Evolutionary conservation across 1,140 invertebrate species (phyloP), one percentile per base, ranked within the genome.

Genomic region (Planococcus citri): DNA sequence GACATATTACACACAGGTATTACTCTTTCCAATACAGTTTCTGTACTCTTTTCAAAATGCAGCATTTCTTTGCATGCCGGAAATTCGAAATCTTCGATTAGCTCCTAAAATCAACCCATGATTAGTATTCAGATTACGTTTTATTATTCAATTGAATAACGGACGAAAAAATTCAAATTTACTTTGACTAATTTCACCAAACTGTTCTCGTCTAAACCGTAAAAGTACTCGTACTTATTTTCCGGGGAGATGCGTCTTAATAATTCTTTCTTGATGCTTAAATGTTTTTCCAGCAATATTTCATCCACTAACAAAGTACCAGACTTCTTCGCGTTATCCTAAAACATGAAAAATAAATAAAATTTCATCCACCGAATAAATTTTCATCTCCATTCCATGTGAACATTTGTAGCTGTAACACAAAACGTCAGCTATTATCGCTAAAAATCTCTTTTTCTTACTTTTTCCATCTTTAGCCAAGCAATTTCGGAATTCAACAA

Each of bases 21-120:
- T 61, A 91, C 88, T 72, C 89, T 86, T 70, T 88, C 86, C 64
- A 79, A 74, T 60, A 81, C 81, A 20, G 87, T 75, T 74, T 87
- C 81, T 25, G 87, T 83, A n/a, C 84, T 85, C 73, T 82, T 84
- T 57, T 85, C 83, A 74, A 91, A 84, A 76, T 91, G 87, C 71
- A 94, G 81, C 84, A 95, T 91, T 71, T 94, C 83, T 77, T 91
- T 89, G 60, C 94, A 97, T 51, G 95, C 93, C 25, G 95, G 94
- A 80, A 97, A 97, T 27, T 98, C 84, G 78, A 97, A 98, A 78
- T 97, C 93, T 76, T 97, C 93, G 22, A 95, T 85, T 68, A 98
- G 79, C 79, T 96, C 94, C 84, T 91, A 72, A 73, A 76, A 75
- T 70, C 74, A 21, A 14, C 69, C 2, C 12, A 14, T 8, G 37